Evolutionary conservation across 2,113 vertebrate species (phyloP).

Genomic region (pig (Sus scrofa)): DNA sequence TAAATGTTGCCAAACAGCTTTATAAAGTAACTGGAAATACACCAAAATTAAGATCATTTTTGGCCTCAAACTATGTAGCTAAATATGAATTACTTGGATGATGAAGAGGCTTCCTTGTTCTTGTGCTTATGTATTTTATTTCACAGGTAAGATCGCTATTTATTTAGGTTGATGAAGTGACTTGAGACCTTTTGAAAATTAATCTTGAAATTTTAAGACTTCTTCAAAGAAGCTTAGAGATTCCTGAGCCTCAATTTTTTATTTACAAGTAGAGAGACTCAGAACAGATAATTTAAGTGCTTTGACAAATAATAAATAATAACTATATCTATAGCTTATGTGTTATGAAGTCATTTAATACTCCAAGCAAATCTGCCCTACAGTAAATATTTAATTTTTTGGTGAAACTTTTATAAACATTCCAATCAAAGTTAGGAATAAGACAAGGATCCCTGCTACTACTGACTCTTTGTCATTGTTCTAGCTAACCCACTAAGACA

Average conservation of each 20-base stretch:
- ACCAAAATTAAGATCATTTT: neutral
- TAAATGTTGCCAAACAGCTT: conserved; percentile 28
- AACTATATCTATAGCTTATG: neutral
- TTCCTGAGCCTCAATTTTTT: neutral
- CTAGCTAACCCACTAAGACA: neutral
- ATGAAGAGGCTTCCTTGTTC: neutral
- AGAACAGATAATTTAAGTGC: neutral
- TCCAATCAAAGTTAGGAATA: neutral
- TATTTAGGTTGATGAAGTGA: neutral
- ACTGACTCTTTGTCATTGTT: neutral
- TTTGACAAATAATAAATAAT: conserved; percentile 41
- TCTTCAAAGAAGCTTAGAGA: conserved; percentile 13
- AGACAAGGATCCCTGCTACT: neutral
- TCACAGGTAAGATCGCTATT: neutral
- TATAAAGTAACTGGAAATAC: conserved; percentile 23
- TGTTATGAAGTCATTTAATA: neutral
- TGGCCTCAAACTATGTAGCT: neutral
- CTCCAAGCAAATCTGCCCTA: conserved; percentile 3
- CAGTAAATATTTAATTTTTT: neutral
- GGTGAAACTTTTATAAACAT: neutral
- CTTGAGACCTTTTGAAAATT: conserved; percentile 19
- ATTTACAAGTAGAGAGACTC: neutral
- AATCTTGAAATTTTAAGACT: conserved; percentile 18
- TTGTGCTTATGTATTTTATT: neutral
- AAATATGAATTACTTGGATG: neutral